Evolutionary conservation across 2,888 invertebrate species (phyloP), one percentile per base, ranked within the genome.

Genomic region (Heteromyza rotundicornis): DNA sequence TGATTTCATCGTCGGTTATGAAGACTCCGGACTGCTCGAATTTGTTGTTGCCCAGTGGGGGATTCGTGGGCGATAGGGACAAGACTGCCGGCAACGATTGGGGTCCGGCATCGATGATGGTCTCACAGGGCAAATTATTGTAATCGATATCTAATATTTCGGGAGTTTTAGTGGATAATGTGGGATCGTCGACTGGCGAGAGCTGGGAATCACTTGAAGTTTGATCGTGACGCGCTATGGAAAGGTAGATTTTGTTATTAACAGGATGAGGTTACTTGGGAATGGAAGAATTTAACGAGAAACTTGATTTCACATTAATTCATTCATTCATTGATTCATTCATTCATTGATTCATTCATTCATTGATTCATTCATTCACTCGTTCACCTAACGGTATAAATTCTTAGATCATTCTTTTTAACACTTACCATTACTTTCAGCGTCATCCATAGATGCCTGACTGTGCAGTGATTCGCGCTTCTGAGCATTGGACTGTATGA

Each of bases 391-490:
- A 32, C 32, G 5, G 7, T 32, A 5, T 32, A 32, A 8, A 5
- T 12, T 12, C 32, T 32, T 5, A 32, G 32, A 5, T 32, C 32
- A 32, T 32, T 12, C 32, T 32, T 12, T 32, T 32, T 32, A 8
- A 12, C 32, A 40, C 72, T 85, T 76, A 89, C 90, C 89, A 83
- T 85, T 88, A 76, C 86, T 88, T 85, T 90, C 90, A 83, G 88
- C 89, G 84, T 90, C 90, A 74, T 90, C 90, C 60, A 88, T 86
- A 22, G 90, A 90, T 69, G 88, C 88, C 83, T 90, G 90, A 84
- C 89, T 90, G 79, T 89, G 89, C 72, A 90, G 83, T 61, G 90
- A 89, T 68, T 88, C 87, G 75, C 89, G 84, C 68, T 90, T 88
- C 65, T 85, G 86, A 2, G 86, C 79, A 63, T 71, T 79, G 57